Evolutionary conservation across 2,888 invertebrate genomes (phyloP).

Genomic region (Macrosoma leucophasiata): DNA sequence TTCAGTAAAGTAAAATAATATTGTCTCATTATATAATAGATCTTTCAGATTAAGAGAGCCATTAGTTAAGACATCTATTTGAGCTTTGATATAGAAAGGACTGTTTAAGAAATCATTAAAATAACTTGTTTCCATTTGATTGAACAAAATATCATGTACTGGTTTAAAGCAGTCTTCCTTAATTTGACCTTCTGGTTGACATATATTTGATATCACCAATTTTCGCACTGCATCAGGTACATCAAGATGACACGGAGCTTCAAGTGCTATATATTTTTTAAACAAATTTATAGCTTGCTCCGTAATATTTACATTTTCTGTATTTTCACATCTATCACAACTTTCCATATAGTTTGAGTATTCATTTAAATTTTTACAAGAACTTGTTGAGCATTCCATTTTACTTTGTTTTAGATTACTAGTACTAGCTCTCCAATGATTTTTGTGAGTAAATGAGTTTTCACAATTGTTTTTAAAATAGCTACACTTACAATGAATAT

Average conservation of each 20-base stretch:
- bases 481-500: slow-evolving; percentile 41
- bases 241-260: slow-evolving; percentile 77
- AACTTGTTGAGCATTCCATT: slow-evolving; percentile 45
- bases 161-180: slow-evolving; percentile 83
- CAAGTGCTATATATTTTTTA: slow-evolving; percentile 84
- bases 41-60: slow-evolving; percentile 88
- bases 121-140: slow-evolving; percentile 82
- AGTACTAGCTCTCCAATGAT: slow-evolving; percentile 38
- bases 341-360: slow-evolving; percentile 28
- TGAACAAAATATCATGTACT: slow-evolving; percentile 81
- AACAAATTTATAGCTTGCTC: slow-evolving; percentile 83
- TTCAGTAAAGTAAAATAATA: slow-evolving; percentile 96
- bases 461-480: slow-evolving; percentile 29
- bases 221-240: slow-evolving; percentile 76
- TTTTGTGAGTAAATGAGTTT: slow-evolving; percentile 35
- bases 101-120: slow-evolving; percentile 89
- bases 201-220: slow-evolving; percentile 79
- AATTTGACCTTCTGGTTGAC: slow-evolving; percentile 78
- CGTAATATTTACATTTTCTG: slow-evolving; percentile 40
- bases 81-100: slow-evolving; percentile 93
- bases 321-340: slow-evolving; percentile 31
- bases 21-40: slow-evolving; percentile 92
- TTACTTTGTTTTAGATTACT: slow-evolving; percentile 34
- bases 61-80: slow-evolving; percentile 91
- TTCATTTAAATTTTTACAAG: slow-evolving; percentile 49